Conservation (phyloP, 2,888 invertebrate genomes). For the Criorhina ranunculi region DNA sequence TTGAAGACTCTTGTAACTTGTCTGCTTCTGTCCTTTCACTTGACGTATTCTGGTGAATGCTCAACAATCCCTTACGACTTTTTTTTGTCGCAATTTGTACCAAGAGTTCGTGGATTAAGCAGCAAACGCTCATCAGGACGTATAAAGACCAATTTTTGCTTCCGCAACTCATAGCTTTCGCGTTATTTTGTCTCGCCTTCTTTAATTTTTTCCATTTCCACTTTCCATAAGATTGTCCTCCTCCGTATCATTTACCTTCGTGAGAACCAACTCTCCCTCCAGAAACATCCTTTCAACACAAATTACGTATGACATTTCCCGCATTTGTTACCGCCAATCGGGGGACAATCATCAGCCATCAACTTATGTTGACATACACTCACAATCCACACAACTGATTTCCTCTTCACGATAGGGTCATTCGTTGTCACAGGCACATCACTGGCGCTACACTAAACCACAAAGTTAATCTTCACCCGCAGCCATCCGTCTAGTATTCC, state of each 20-base stretch:
- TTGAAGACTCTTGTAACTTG: too few relatives aligned
- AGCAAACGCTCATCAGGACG: too few relatives aligned
- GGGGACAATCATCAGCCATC: constrained; percentile 54
- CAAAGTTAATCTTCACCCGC: constrained; percentile 71
- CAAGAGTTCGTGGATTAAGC: too few relatives aligned
- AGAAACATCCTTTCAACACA: constrained; percentile 34
- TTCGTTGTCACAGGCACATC: constrained; percentile 50
- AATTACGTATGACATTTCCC: constrained; percentile 65
- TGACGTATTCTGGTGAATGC: too few relatives aligned
- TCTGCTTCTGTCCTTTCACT: too few relatives aligned
- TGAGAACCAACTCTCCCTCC: constrained; percentile 3
- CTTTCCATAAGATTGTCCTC: too few relatives aligned
- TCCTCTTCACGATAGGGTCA: constrained; percentile 68
- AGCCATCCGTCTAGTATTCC: constrained; percentile 73
- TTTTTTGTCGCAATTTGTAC: too few relatives aligned
- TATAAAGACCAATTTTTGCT: too few relatives aligned
- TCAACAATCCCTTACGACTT: too few relatives aligned
- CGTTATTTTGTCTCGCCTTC: too few relatives aligned
- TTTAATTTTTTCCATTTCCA: too few relatives aligned
- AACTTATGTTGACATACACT: constrained; percentile 57
- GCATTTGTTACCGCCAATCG: constrained; percentile 36
- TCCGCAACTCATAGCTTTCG: too few relatives aligned
- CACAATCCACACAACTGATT: constrained; percentile 33
- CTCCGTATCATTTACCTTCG: background rate
- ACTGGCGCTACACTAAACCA: constrained; percentile 71